Percentiles rank a stretch among this genome's conserved stretches.
Evolutionary conservation across 2,113 vertebrate genomes (phyloP).

Genomic region (Ceratotherium simum): DNA sequence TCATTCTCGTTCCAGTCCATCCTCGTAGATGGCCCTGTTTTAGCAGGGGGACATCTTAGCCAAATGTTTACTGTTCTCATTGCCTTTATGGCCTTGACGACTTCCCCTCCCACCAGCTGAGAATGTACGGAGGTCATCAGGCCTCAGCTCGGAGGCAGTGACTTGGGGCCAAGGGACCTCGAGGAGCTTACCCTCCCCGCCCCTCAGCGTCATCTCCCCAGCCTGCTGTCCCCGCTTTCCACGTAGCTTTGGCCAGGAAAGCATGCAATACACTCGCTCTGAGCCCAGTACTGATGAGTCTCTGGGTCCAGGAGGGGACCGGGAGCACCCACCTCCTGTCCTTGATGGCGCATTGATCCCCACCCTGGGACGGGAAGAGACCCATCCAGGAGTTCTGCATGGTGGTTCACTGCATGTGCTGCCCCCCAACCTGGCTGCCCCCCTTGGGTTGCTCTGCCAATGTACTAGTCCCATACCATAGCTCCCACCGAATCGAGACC

Average conservation of each 20-base stretch:
- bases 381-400: slow-evolving; percentile 86
- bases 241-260: slow-evolving; percentile 74
- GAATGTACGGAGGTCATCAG: slow-evolving; percentile 72
- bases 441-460: slow-evolving; percentile 86
- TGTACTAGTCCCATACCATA: slow-evolving; percentile 76
- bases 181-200: neutral
- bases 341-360: slow-evolving; percentile 47
- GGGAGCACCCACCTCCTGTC: slow-evolving; percentile 66
- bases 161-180: slow-evolving; percentile 78
- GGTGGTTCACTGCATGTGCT: slow-evolving; percentile 88
- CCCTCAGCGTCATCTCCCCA: slow-evolving; percentile 18
- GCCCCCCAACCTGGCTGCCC: slow-evolving; percentile 84
- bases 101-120: slow-evolving; percentile 75
- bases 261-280: slow-evolving; percentile 76
- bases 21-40: slow-evolving; percentile 67
- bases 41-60: slow-evolving; percentile 70
- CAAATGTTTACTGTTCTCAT: slow-evolving; percentile 83
- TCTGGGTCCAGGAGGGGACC: slow-evolving; percentile 76
- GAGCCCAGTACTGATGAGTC: slow-evolving; percentile 76
- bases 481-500: slow-evolving; percentile 83
- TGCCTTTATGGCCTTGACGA: slow-evolving; percentile 78
- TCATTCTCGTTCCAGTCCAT: slow-evolving; percentile 60
- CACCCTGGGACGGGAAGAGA: slow-evolving; percentile 57
- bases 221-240: slow-evolving; percentile 68
- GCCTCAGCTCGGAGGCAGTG: slow-evolving; percentile 75